Percentiles rank a stretch among this genome's conserved stretches.
Evolutionary conservation across 2,888 invertebrate genomes (phyloP).

Genomic region (Drosophila mimica): DNA sequence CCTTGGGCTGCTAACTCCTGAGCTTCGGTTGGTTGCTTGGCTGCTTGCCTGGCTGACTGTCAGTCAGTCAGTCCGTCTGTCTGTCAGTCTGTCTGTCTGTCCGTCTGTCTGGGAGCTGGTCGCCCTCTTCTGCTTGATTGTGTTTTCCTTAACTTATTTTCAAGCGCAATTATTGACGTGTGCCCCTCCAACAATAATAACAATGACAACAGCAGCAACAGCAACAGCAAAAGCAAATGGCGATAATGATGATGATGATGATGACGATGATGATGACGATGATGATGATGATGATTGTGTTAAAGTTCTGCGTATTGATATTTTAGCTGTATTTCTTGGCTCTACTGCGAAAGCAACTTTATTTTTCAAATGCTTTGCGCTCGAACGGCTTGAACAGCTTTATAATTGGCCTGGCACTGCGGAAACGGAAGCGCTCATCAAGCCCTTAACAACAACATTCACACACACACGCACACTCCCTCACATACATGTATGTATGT

Average conservation of each 20-base stretch:
- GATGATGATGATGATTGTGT: conserved; percentile 14
- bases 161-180: conserved; percentile 76
- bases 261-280: conserved; percentile 4
- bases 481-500: too few species aligned
- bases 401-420: conserved; percentile 71
- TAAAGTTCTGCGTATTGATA: conserved; percentile 49
- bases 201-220: conserved; percentile 23
- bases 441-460: conserved; percentile 46
- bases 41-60: not conserved
- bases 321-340: conserved; percentile 44
- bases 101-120: conserved; percentile 20
- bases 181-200: conserved; percentile 59
- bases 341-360: conserved; percentile 33
- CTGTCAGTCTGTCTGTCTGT: not conserved
- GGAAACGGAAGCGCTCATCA: conserved; percentile 80
- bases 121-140: conserved; percentile 66
- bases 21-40: conserved; percentile 51
- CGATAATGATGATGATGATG: conserved; percentile 19
- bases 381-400: conserved; percentile 74
- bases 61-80: conserved; percentile 9
- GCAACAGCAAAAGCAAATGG: conserved; percentile 9
- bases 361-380: conserved; percentile 55
- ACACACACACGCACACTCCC: conserved; percentile 11
- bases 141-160: conserved; percentile 76
- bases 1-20: conserved; percentile 38